Base-by-base conservation (phyloP, 2,888 invertebrate species). In the Eristalis intricaria region DNA sequence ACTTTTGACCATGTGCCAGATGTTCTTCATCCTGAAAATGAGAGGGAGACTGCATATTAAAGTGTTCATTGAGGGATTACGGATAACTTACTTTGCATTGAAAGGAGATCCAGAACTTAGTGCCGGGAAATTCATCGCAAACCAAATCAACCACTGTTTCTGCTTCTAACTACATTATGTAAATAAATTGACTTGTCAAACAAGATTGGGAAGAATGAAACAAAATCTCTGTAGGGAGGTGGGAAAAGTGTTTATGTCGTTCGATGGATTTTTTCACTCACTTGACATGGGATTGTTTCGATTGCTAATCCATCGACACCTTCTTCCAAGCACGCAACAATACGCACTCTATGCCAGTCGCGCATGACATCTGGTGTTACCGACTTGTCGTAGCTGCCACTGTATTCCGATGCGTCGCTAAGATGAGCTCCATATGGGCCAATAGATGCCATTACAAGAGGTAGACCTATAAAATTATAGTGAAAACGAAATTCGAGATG, bases 371-470 rank as follows among this genome's bases (percentile, higher is more conserved):
- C 92, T 65, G 93, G 93, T 13, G 95, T 92, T 1, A 96, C 95
- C 38, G 93, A 94, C 75, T 95, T 94, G 0, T 95, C 95, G 90
- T 97, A 97, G 84, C 94, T 94, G 29, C 98, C 98, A 38, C 95
- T 95, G 92, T 98, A 99, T 92, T 99, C 99, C 0, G 98, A 98
- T 26, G 96, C 97, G 92, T 99, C 97, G 91, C 96, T 96, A 32
- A 97, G 94, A 90, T 95, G 96, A 0, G 98, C 98, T 0, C 98
- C 98, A 91, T 97, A 98, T 0, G 98, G 97, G 0, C 98, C 98
- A 80, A 98, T 96, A 0, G 98, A 97, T 0, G 97, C 98, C 69
- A 96, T 97, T 61, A 98, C 94, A 89, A 95, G 91, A 0, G 91
- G 91, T 32, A 90, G 38, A 1, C 64, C 78, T 4, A 63, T 13